Percentiles rank a stretch among this genome's conserved stretches.
These are phyloP conservation scores for Anolis carolinensis DNA, from an alignment of 2,113 vertebrate species.

Conservation along the genomic window DNA sequence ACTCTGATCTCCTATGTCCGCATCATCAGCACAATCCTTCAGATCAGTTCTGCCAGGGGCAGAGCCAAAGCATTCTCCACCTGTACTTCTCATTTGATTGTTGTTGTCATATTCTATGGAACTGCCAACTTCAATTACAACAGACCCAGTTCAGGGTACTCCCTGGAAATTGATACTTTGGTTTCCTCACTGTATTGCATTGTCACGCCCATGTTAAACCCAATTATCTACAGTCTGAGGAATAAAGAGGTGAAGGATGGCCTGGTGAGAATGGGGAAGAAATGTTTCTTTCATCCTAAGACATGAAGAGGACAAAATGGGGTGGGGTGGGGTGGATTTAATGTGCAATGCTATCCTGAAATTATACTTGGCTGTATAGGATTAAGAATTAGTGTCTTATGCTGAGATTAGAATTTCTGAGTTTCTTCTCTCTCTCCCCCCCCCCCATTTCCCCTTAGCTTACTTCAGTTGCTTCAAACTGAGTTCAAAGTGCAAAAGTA, in stretches of 20 bases:
- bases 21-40: constrained; percentile 41
- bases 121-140: constrained; percentile 62
- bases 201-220: constrained; percentile 64
- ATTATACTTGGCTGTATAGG: no score
- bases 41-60: constrained; percentile 8
- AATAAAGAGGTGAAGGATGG: constrained; percentile 64
- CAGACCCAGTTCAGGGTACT: constrained; percentile 54
- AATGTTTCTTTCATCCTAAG: background rate
- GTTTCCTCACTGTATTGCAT: constrained; percentile 62
- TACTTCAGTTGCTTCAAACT: no score
- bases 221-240: constrained; percentile 62
- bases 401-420: no score
- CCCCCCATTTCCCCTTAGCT: no score
- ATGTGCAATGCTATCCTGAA: no score
- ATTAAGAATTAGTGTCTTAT: no score
- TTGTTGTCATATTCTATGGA: constrained; percentile 62
- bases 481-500: no score
- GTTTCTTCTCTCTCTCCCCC: no score
- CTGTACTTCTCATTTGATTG: constrained; percentile 52
- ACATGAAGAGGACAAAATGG: background rate
- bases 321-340: no score
- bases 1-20: constrained; percentile 44
- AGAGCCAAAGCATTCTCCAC: constrained; percentile 55
- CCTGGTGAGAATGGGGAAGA: constrained; percentile 39
- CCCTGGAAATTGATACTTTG: constrained; percentile 57